A percentile compares a stretch with the other conserved stretches of the same genome.
Conservation (phyloP, 2,113 vertebrate species). For the Heterocephalus glaber region DNA sequence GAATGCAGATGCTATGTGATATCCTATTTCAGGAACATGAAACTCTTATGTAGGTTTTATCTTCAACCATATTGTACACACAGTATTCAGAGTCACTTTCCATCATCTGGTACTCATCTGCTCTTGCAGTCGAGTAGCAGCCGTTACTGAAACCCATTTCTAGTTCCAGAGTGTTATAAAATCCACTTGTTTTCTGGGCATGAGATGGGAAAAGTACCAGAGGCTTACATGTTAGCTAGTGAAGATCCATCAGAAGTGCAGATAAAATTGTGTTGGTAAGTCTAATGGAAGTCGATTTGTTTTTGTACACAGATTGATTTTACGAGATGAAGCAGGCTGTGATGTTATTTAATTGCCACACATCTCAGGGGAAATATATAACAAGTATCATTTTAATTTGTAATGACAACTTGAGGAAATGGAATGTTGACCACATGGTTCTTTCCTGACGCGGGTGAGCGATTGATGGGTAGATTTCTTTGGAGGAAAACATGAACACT, state of each 20-base stretch:
- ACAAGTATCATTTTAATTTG: constrained; percentile 53
- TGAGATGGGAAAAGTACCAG: not conserved
- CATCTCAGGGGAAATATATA: not conserved
- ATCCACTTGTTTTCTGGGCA: not conserved
- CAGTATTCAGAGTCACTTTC: not conserved
- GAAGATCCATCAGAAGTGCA: not conserved
- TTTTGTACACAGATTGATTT: not conserved
- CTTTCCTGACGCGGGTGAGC: not conserved
- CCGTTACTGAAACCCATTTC: not conserved
- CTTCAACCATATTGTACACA: not conserved
- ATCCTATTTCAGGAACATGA: not conserved
- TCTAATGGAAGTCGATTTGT: not conserved
- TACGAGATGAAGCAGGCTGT: not conserved
- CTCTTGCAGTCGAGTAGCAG: not conserved
- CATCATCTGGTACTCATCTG: not conserved
- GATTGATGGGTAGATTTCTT: not conserved
- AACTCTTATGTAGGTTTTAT: not conserved
- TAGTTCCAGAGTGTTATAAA: not conserved
- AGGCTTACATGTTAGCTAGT: not conserved
- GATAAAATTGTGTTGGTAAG: not conserved
- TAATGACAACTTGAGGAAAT: not conserved
- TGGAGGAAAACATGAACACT: not conserved
- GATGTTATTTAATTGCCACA: not conserved
- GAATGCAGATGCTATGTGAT: not conserved
- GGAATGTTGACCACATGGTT: not conserved